A percentile compares a stretch with the other conserved stretches of the same genome.
Conservation (phyloP, 2,888 invertebrate species). For the Myopa tessellatipennis region DNA sequence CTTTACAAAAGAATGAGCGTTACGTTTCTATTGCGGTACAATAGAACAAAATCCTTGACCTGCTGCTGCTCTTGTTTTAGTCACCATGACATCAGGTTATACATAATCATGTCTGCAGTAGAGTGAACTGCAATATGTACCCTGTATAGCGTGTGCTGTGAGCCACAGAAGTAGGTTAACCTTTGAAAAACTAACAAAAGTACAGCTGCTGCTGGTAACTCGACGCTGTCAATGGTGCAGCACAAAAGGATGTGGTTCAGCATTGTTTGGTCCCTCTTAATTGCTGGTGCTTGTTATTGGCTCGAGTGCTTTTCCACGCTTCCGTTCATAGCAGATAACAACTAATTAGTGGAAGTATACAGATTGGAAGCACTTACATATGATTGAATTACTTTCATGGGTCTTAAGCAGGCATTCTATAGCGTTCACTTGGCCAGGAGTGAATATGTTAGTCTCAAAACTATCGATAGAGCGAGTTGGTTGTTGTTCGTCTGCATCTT, state of each 20-base stretch:
- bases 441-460: neutral
- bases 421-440: neutral
- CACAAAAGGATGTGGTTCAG: conserved; percentile 22
- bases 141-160: neutral
- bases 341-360: no score
- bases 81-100: neutral
- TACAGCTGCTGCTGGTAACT: conserved; percentile 14
- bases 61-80: conserved; percentile 1
- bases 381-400: neutral
- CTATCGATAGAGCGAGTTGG: neutral
- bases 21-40: no score
- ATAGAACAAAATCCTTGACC: conserved; percentile 21
- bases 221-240: neutral
- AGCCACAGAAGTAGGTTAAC: conserved; percentile 19
- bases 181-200: conserved; percentile 1
- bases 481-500: neutral
- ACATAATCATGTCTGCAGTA: neutral
- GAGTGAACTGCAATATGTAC: neutral
- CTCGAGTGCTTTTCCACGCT: conserved; percentile 37
- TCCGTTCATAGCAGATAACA: conserved; percentile 11
- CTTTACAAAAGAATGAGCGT: no score
- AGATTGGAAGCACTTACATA: no score
- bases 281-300: conserved; percentile 17
- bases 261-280: neutral
- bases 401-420: neutral